These are phyloP conservation scores for Microcebus ravelobensis DNA, from an alignment of 2,113 vertebrate species.

Conservation along the genomic window DNA sequence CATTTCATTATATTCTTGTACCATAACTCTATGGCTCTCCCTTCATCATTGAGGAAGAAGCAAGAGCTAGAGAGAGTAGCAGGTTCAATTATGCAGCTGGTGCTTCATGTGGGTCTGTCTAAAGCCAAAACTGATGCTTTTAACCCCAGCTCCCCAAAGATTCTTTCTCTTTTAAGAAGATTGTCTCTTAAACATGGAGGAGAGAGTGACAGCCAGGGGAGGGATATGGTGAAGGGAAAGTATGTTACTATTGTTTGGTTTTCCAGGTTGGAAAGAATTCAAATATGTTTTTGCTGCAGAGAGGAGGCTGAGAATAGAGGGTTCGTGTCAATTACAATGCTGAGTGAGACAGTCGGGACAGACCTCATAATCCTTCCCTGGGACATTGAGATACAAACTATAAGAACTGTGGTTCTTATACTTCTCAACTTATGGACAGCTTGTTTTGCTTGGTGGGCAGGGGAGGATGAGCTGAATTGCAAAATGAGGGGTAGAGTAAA, in stretches of 20 bases:
- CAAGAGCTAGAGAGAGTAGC: neutral
- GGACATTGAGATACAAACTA: neutral
- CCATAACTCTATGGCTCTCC: neutral
- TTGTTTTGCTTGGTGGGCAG: neutral
- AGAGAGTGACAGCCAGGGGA: neutral
- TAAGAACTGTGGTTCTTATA: rapidly evolving
- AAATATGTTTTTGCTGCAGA: neutral
- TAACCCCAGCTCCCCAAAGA: neutral
- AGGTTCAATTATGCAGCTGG: neutral
- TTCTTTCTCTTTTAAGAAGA: neutral
- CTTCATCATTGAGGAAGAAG: neutral
- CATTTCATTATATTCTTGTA: neutral
- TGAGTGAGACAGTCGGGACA: neutral
- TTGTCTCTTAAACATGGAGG: neutral
- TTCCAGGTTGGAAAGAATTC: neutral
- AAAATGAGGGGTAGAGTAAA: neutral
- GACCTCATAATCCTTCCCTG: neutral
- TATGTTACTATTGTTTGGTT: neutral
- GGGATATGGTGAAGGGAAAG: neutral
- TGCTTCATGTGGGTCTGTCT: neutral
- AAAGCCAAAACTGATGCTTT: neutral
- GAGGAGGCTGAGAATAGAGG: neutral
- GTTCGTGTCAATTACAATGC: neutral
- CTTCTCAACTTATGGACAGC: neutral
- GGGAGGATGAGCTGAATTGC: neutral